Percentiles rank a stretch among this genome's conserved stretches.
These are phyloP conservation scores for Metalampra italica DNA, from an alignment of 2,888 invertebrate genomes.

Conservation along the genomic window DNA sequence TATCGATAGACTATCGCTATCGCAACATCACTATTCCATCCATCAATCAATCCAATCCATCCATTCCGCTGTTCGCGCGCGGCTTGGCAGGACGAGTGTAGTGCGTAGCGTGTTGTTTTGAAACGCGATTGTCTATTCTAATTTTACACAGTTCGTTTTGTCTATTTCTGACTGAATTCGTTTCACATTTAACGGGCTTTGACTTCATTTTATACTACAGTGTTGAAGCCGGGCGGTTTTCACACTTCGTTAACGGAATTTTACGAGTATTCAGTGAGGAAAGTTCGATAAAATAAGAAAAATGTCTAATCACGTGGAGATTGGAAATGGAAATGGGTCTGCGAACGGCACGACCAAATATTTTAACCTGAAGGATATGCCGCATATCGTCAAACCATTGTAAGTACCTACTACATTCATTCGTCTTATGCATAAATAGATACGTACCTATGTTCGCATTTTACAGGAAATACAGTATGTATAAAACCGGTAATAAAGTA, in stretches of 20 bases:
- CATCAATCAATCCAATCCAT: no score
- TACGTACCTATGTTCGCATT: conserved; percentile 10
- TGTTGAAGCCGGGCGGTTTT: background rate
- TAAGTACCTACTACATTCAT: conserved; percentile 48
- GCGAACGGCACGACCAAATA: conserved; percentile 32
- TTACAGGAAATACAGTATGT: no score
- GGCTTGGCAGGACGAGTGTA: background rate
- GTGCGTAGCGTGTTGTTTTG: background rate
- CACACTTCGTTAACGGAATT: background rate
- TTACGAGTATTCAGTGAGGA: background rate
- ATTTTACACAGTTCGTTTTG: background rate
- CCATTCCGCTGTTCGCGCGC: background rate
- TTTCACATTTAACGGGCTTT: background rate
- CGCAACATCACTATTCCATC: no score
- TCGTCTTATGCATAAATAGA: background rate
- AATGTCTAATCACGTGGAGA: conserved; percentile 43
- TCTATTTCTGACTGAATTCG: background rate
- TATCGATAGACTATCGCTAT: no score
- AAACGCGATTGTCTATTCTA: background rate
- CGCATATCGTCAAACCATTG: conserved; percentile 56
- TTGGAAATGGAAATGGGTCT: conserved; percentile 37
- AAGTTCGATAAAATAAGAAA: conserved; percentile 12
- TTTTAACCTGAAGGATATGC: conserved; percentile 61
- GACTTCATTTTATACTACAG: background rate
- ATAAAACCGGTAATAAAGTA: no score